Evolutionary conservation across 2,888 invertebrate species (phyloP).

Genomic region (Leptopilina drosophilae): DNA sequence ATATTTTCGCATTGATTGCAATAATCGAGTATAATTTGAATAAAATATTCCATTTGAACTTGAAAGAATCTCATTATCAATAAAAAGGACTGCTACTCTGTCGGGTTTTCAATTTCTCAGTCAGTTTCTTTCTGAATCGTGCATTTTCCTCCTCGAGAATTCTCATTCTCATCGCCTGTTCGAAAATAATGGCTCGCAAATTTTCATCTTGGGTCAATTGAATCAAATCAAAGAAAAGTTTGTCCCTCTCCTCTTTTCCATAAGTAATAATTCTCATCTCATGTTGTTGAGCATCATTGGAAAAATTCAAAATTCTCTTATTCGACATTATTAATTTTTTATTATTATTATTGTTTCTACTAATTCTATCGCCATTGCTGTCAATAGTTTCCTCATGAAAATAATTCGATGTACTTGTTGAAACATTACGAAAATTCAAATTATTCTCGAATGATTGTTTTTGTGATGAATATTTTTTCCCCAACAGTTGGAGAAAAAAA

Average conservation of each 20-base stretch:
- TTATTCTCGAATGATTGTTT: conserved; percentile 2
- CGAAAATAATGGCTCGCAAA: conserved; percentile 55
- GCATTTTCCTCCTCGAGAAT: conserved; percentile 49
- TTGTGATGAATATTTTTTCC: conserved; percentile 13
- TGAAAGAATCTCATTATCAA: conserved; percentile 43
- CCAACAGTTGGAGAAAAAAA: conserved; percentile 52
- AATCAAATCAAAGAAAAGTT: conserved; percentile 35
- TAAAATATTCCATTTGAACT: too few relatives aligned
- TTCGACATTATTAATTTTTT: conserved; percentile 23
- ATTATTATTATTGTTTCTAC: neutral
- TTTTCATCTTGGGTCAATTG: conserved; percentile 54
- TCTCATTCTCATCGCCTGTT: conserved; percentile 50
- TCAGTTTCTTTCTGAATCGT: conserved; percentile 13
- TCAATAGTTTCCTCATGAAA: neutral
- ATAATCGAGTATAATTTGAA: too few relatives aligned
- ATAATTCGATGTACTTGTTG: conserved; percentile 27
- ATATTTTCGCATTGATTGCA: too few relatives aligned
- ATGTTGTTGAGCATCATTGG: conserved; percentile 13
- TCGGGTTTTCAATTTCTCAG: conserved; percentile 47
- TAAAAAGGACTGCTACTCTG: conserved; percentile 61
- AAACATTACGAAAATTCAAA: neutral
- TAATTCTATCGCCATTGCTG: neutral
- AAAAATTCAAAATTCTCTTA: conserved; percentile 28
- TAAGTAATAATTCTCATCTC: neutral
- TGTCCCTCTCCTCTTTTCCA: conserved; percentile 1